Conservation (phyloP, 2,888 invertebrate species). For the Druceiella hillmani region DNA sequence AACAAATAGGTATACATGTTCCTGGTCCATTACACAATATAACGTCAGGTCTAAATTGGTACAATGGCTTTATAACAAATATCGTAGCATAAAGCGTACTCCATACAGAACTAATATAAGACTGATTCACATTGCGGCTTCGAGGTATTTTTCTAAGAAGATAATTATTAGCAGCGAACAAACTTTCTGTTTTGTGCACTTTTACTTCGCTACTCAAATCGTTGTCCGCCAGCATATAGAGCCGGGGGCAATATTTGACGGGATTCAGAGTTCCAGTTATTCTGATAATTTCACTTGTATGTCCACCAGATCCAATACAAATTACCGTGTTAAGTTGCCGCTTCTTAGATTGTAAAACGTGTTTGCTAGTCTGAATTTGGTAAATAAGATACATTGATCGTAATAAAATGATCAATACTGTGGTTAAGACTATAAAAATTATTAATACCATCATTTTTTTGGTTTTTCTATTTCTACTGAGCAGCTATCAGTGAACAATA, state of each 20-base stretch:
- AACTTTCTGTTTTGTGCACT: conserved; percentile 50
- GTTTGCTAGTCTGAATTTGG: conserved; percentile 30
- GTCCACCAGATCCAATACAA: conserved; percentile 80
- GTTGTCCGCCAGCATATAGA: conserved; percentile 72
- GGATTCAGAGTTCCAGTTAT: conserved; percentile 59
- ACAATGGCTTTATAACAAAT: conserved; percentile 62
- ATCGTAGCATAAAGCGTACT: conserved; percentile 72
- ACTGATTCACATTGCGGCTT: conserved; percentile 84
- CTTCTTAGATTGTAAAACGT: conserved; percentile 27
- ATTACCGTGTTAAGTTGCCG: conserved; percentile 47
- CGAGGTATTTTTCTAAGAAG: conserved; percentile 64
- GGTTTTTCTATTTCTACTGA: no score
- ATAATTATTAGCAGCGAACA: conserved; percentile 32
- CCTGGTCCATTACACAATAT: conserved; percentile 95
- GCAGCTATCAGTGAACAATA: no score
- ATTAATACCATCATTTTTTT: no score
- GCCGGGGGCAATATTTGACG: conserved; percentile 63
- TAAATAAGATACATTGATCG: conserved; percentile 30
- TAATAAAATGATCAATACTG: conserved; percentile 26
- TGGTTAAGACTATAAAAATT: no score
- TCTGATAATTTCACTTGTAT: conserved; percentile 90
- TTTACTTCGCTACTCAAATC: conserved; percentile 72
- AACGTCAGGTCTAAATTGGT: conserved; percentile 68
- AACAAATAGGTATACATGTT: conserved; percentile 89
- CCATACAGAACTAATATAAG: conserved; percentile 70